phyloP scores from a whole-genome alignment of 2,888 invertebrate species.

The Nysson spinosus region DNA sequence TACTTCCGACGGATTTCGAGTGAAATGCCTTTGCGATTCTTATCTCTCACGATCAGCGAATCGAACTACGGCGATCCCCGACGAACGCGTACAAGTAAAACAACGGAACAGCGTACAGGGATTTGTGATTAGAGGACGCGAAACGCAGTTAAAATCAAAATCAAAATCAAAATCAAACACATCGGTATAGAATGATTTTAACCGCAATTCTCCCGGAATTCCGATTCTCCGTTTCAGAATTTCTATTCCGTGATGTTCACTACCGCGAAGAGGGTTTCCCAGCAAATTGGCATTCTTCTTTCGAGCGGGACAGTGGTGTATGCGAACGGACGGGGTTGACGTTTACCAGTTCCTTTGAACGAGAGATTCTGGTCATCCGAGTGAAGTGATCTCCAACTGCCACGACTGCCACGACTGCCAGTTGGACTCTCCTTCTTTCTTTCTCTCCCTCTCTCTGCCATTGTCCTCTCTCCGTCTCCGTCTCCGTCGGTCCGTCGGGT shows the following conservation, averaged over 20 bases:
- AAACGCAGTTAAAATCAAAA: neutral
- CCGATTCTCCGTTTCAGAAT: constrained; percentile 55
- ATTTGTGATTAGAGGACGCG: neutral
- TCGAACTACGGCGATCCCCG: neutral
- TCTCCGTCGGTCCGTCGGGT: constrained; percentile 33
- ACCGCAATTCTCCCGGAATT: constrained; percentile 48
- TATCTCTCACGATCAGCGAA: constrained; percentile 48
- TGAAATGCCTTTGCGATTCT: constrained; percentile 48
- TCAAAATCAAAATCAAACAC: neutral
- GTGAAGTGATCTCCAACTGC: constrained; percentile 71
- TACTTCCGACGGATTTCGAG: constrained; percentile 59
- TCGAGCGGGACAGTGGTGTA: constrained; percentile 53
- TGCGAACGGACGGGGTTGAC: constrained; percentile 64
- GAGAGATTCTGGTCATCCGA: constrained; percentile 61
- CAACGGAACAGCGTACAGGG: neutral
- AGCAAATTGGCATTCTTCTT: constrained; percentile 73
- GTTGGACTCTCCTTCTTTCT: constrained; percentile 43
- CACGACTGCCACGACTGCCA: too few species aligned
- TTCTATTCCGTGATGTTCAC: constrained; percentile 53
- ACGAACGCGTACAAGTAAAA: neutral
- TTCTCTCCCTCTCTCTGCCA: constrained; percentile 34
- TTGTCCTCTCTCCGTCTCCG: constrained; percentile 17
- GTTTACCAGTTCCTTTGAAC: constrained; percentile 67
- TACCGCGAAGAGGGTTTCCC: constrained; percentile 61
- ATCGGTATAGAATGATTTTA: constrained; percentile 6